Base-by-base conservation (phyloP, 2,888 invertebrate genomes). In the Chymomyza caudatula region DNA sequence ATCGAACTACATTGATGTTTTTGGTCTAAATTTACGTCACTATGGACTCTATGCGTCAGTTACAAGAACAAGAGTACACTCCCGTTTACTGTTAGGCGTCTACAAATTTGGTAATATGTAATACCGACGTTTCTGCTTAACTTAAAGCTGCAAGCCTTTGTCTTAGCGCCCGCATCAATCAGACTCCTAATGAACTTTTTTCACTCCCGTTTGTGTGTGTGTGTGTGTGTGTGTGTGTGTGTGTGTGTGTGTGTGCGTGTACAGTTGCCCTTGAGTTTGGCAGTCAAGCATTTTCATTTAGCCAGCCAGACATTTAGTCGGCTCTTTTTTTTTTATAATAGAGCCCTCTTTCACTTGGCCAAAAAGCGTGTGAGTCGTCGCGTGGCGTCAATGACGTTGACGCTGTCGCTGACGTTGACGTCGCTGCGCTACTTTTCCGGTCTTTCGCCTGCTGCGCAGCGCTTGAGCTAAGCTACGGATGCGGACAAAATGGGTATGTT, bases 261-360 rank as follows among this genome's bases (percentile, higher is more conserved):
- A 76, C 78, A 76, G 76, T 78, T 71, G 76, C 73, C 76, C 71
- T 77, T 77, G 71, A 63, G 54, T 67, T 72, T 65, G 63, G 29
- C 58, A 66, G 67, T 60, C 29, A 4, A 37, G 29, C 47, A 47
- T 15, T 47, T 19, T 4, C 19, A 47, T 47, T 47, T 17, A 11
- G 29, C 29, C 29, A 25, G 29, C 68, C 71, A 71, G 64, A 74
- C 75, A 66, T 60, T 75, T 64, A 37, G 71, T 61, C 69, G 75
- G 60, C 66, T 54, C 44, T 65, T 44, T 15, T 56, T 68, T 61
- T 53, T 47, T 29, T 15, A 1, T 29, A 29, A 29, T 29, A 29
- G n/a, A 8, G 29, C 29, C 29, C 29, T 29, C 29, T 37, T 37
- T 11, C 11, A 11, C 29, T 37, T 37, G 29, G 29, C 29, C 29